Percentiles rank a stretch among this genome's conserved stretches.
Conservation (phyloP, 2,797 vertebrate species). For the Malacoctenus gilli region DNA sequence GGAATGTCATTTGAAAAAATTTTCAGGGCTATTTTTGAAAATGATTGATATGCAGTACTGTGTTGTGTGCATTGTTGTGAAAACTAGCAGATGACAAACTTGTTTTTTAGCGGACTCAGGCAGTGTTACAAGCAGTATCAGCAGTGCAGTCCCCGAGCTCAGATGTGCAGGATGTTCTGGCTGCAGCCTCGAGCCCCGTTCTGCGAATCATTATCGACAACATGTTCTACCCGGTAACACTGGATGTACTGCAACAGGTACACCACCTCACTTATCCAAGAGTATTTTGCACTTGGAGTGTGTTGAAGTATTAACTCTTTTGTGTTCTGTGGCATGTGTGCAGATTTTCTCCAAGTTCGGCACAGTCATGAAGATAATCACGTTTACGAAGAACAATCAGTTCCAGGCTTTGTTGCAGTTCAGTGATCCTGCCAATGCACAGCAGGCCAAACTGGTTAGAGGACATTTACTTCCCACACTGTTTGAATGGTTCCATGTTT, state of each 20-base stretch:
- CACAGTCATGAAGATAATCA: slow-evolving; percentile 98
- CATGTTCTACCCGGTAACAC: slow-evolving; percentile 98
- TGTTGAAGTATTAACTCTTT: too few relatives aligned
- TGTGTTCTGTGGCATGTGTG: slow-evolving; percentile 31
- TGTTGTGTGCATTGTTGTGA: too few relatives aligned
- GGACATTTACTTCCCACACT: not conserved
- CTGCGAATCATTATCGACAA: slow-evolving; percentile 98
- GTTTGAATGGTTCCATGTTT: too few relatives aligned
- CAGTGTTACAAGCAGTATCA: slow-evolving; percentile 91
- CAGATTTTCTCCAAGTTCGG: slow-evolving; percentile 99
- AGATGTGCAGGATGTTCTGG: slow-evolving; percentile 88
- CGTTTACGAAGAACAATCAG: slow-evolving; percentile 99
- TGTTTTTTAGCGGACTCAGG: slow-evolving; percentile 85
- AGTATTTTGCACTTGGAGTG: too few relatives aligned
- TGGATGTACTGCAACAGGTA: slow-evolving; percentile 98
- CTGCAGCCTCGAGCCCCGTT: slow-evolving; percentile 92
- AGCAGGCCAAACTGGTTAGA: slow-evolving; percentile 95
- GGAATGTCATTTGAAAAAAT: too few relatives aligned
- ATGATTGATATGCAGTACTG: too few relatives aligned
- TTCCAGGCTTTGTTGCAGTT: slow-evolving; percentile 98
- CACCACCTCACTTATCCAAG: too few relatives aligned
- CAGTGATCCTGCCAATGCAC: slow-evolving; percentile 92
- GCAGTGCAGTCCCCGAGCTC: slow-evolving; percentile 90
- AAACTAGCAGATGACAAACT: too few relatives aligned
- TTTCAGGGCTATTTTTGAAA: too few relatives aligned